These are phyloP conservation scores for Ophion costatus DNA, from an alignment of 2,888 invertebrate genomes.

Conservation along the genomic window DNA sequence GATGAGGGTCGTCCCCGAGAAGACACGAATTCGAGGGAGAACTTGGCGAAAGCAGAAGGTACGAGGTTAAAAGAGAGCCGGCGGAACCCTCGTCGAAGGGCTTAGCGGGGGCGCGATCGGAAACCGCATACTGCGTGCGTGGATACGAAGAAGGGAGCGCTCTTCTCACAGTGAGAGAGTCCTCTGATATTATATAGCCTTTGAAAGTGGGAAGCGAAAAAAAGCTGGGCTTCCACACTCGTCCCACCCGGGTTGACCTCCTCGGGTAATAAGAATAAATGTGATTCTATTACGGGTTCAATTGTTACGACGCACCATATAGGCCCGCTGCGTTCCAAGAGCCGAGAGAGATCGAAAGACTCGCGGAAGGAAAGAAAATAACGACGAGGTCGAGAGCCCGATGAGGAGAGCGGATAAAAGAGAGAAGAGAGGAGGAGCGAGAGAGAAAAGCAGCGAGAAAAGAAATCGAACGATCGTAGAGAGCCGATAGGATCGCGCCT, in stretches of 20 bases:
- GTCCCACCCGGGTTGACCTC: slow-evolving; percentile 79
- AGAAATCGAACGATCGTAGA: slow-evolving; percentile 47
- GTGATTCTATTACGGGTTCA: slow-evolving; percentile 84
- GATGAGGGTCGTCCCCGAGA: background rate
- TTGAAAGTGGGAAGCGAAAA: slow-evolving; percentile 55
- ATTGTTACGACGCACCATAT: slow-evolving; percentile 82
- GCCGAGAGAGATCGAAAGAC: slow-evolving; percentile 51
- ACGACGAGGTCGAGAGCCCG: slow-evolving; percentile 56
- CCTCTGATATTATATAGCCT: slow-evolving; percentile 35
- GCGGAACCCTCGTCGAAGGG: slow-evolving; percentile 56
- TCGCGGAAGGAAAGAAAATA: slow-evolving; percentile 29
- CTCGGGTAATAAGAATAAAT: slow-evolving; percentile 83
- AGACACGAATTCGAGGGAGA: slow-evolving; percentile 56
- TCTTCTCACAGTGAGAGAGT: slow-evolving; percentile 23
- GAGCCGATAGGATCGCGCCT: slow-evolving; percentile 58
- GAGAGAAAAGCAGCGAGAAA: slow-evolving; percentile 13
- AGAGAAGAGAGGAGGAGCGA: slow-evolving; percentile 16
- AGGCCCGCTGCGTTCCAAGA: slow-evolving; percentile 62
- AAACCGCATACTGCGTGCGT: slow-evolving; percentile 30
- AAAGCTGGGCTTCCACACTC: slow-evolving; percentile 48
- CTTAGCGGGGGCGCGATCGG: slow-evolving; percentile 53
- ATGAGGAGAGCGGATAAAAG: slow-evolving; percentile 52
- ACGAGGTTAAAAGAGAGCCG: slow-evolving; percentile 29
- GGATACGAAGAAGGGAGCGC: slow-evolving; percentile 58
- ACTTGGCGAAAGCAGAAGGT: slow-evolving; percentile 25